phyloP scores from a whole-genome alignment of 2,113 vertebrate species.

The Anarrhichthys ocellatus region DNA sequence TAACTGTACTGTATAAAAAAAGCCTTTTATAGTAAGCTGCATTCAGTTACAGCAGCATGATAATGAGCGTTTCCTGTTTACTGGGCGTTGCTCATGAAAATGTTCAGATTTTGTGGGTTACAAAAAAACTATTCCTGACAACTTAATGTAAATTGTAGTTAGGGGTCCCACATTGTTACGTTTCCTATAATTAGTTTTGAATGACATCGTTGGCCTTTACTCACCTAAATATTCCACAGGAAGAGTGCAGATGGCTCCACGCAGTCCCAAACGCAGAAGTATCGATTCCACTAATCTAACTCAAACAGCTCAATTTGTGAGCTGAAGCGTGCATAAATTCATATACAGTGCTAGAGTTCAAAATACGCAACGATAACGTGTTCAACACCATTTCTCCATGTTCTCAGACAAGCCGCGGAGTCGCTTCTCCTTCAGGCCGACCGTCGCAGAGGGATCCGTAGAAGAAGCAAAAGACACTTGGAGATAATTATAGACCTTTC shows the following conservation, averaged over 20 bases:
- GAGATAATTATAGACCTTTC: conserved; percentile 72
- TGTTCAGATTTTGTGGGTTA: background rate
- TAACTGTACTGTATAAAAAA: too few relatives aligned
- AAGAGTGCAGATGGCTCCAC: conserved; percentile 21
- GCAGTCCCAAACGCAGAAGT: conserved; percentile 8
- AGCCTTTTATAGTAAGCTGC: too few relatives aligned
- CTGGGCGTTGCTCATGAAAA: conserved; percentile 30
- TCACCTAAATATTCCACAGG: conserved; percentile 52
- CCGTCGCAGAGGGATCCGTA: conserved; percentile 5
- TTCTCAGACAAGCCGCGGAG: background rate
- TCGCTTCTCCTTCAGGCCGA: conserved; percentile 7
- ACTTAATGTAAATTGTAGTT: background rate
- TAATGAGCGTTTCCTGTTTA: conserved; percentile 55
- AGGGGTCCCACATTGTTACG: background rate
- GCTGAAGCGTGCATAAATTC: background rate
- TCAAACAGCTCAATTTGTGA: background rate
- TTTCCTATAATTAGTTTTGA: background rate
- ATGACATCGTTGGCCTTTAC: conserved; percentile 13
- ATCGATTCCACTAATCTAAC: conserved; percentile 2
- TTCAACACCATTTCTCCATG: conserved; percentile 19
- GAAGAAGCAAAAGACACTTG: background rate
- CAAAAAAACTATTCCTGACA: background rate
- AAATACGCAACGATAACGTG: background rate
- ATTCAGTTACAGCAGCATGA: background rate
- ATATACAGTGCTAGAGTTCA: background rate